phyloP scores from a whole-genome alignment of 37 sponge, comb jelly and placozoan genomes.

The Beroe ovata region DNA sequence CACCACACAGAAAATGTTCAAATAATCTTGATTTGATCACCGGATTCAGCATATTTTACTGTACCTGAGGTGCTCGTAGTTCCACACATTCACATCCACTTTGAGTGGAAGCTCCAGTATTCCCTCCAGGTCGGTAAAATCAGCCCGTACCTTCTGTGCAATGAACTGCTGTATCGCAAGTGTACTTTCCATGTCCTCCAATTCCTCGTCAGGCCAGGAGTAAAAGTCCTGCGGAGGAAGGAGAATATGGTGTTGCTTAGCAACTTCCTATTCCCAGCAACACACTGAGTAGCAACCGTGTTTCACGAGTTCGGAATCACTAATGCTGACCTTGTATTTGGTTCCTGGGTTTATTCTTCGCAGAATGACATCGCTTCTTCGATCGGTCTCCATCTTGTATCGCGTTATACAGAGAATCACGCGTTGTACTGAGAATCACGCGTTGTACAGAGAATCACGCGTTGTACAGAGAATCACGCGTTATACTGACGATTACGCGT shows the following conservation, averaged over 20 bases:
- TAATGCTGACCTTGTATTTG: conserved; percentile 34
- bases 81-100: conserved; percentile 87
- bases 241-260: too few species aligned
- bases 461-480: too few species aligned
- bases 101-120: conserved; percentile 76
- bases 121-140: conserved; percentile 79
- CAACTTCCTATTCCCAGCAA: too few species aligned
- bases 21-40: too few species aligned
- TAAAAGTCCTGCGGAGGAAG: conserved; percentile 73
- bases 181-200: conserved; percentile 86
- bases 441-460: too few species aligned
- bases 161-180: conserved; percentile 83
- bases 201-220: conserved; percentile 83
- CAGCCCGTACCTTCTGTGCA: conserved; percentile 81
- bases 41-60: too few species aligned
- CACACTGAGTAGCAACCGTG: too few species aligned
- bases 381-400: background rate
- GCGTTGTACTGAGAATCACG: too few species aligned
- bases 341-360: conserved; percentile 15
- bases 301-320: too few species aligned
- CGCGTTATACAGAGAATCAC: background rate
- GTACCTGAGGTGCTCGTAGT: conserved; percentile 91
- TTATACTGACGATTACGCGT: too few species aligned
- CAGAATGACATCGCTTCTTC: conserved; percentile 5
- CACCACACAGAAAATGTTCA: too few species aligned